phyloP scores from a whole-genome alignment of 2,797 vertebrate species.

The Peromyscus eremicus region DNA sequence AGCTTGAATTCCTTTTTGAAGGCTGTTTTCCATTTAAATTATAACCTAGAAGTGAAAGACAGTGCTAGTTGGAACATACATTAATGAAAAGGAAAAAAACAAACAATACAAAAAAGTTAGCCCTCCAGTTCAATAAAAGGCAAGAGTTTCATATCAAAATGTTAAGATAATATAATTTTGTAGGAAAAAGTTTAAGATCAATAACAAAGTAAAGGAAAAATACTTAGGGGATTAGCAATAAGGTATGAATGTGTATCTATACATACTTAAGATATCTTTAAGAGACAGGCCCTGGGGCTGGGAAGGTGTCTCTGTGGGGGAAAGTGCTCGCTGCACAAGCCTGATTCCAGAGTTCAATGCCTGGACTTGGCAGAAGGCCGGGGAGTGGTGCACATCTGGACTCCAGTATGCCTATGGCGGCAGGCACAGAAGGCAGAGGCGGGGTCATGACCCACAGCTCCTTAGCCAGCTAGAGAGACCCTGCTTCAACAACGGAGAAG shows the following conservation, averaged over 20 bases:
- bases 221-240: slow-evolving; percentile 15
- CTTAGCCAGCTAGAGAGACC: background rate
- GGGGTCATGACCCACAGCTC: background rate
- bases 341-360: background rate
- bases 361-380: background rate
- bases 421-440: background rate
- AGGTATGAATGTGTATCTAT: background rate
- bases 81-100: slow-evolving; percentile 21
- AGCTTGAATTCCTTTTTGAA: background rate
- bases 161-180: background rate
- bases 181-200: slow-evolving; percentile 5
- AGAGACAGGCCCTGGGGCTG: background rate
- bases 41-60: slow-evolving; percentile 1
- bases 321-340: background rate
- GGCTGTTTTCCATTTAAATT: slow-evolving; percentile 39
- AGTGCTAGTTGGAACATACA: background rate
- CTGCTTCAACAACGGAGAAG: background rate
- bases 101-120: background rate
- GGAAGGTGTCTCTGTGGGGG: background rate
- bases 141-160: slow-evolving; percentile 45
- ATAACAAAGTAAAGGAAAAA: slow-evolving; percentile 53
- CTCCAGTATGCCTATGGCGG: background rate
- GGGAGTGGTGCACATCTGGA: background rate
- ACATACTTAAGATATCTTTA: slow-evolving; percentile 21
- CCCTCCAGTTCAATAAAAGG: slow-evolving; percentile 5